These are phyloP conservation scores for Drosophila sp. DNA, from an alignment of 1,140 invertebrate species.

Conservation along the genomic window DNA sequence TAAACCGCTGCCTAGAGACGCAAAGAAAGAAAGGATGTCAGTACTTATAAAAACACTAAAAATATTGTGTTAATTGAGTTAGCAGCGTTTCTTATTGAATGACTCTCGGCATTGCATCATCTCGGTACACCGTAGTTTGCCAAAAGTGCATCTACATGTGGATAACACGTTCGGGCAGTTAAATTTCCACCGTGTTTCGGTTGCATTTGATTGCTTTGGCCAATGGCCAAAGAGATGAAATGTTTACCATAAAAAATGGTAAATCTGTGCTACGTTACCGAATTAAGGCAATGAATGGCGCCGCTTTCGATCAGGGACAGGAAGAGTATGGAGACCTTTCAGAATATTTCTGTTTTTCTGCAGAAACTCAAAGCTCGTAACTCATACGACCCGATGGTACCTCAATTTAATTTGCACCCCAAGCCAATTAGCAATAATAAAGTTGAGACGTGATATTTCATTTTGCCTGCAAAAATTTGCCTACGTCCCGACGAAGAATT, in stretches of 20 bases:
- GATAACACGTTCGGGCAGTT: slow-evolving; percentile 73
- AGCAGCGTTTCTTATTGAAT: too few species aligned
- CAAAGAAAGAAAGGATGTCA: too few species aligned
- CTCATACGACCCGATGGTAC: slow-evolving; percentile 70
- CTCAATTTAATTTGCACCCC: slow-evolving; percentile 61
- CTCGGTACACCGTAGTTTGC: too few species aligned
- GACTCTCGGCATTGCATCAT: slow-evolving; percentile 7
- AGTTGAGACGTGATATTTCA: slow-evolving; percentile 82
- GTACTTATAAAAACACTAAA: too few species aligned
- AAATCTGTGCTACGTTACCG: slow-evolving; percentile 73
- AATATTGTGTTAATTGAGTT: too few species aligned
- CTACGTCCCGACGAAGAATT: slow-evolving; percentile 40
- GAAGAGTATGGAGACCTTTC: slow-evolving; percentile 4
- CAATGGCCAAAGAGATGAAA: slow-evolving; percentile 55
- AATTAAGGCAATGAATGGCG: slow-evolving; percentile 60
- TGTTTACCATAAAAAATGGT: slow-evolving; percentile 80
- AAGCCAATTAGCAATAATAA: slow-evolving; percentile 79
- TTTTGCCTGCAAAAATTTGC: slow-evolving; percentile 70
- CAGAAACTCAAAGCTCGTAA: slow-evolving; percentile 65
- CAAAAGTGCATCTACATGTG: slow-evolving; percentile 35
- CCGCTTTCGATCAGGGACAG: slow-evolving; percentile 46
- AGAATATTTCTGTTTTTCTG: slow-evolving; percentile 40
- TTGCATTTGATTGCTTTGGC: slow-evolving; percentile 48
- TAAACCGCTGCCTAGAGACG: too few species aligned
- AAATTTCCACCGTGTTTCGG: slow-evolving; percentile 38